phyloP scores from a whole-genome alignment of 2,797 vertebrate genomes.

The Sus cebifrons region DNA sequence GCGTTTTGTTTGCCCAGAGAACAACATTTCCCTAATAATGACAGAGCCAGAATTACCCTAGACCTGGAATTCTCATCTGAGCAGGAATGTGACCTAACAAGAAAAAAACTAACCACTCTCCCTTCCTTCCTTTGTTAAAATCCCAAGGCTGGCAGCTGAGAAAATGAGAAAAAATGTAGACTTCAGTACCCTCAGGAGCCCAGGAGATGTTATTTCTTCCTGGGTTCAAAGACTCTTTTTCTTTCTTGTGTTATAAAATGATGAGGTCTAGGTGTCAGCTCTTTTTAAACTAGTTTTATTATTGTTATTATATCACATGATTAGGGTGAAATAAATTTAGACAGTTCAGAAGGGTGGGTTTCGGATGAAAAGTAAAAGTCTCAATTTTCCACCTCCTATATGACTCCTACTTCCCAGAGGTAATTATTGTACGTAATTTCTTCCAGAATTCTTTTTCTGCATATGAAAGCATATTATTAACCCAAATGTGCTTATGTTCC shows the following conservation, averaged over 20 bases:
- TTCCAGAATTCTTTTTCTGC: slow-evolving; percentile 9
- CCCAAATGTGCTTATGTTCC: not conserved
- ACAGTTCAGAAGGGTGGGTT: not conserved
- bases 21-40: not conserved
- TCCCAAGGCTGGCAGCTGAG: slow-evolving; percentile 33
- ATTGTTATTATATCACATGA: not conserved
- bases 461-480: not conserved
- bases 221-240: slow-evolving; percentile 39
- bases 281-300: not conserved
- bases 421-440: not conserved
- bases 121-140: slow-evolving; percentile 61
- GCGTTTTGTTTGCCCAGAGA: slow-evolving; percentile 56
- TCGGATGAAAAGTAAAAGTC: not conserved
- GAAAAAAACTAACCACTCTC: not conserved
- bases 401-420: not conserved
- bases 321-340: slow-evolving; percentile 25
- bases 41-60: not conserved
- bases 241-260: slow-evolving; percentile 10
- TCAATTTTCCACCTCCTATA: not conserved
- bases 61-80: slow-evolving; percentile 20
- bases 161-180: not conserved
- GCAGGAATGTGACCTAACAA: slow-evolving; percentile 4
- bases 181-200: slow-evolving; percentile 52
- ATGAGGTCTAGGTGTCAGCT: not conserved
- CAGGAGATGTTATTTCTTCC: slow-evolving; percentile 30